phyloP scores from a whole-genome alignment of 2,888 invertebrate genomes.

The Parthenolecanium corni region DNA sequence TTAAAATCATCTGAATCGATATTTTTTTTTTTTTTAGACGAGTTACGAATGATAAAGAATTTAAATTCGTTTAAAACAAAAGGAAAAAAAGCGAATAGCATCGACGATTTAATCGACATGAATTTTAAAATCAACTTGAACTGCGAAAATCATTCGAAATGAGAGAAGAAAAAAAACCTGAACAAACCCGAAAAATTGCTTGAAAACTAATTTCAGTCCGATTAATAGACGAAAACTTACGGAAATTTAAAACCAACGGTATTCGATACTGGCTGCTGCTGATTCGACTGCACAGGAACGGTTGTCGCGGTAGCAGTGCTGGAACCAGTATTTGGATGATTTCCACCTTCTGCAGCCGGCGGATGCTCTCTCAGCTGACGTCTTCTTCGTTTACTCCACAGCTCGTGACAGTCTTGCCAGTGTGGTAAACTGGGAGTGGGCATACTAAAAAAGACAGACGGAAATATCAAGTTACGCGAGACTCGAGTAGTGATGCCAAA shows the following conservation, averaged over 20 bases:
- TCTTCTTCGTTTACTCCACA: conserved; percentile 96
- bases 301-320: neutral
- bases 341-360: neutral
- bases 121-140: no score
- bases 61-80: no score
- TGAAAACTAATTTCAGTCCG: no score
- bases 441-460: conserved; percentile 48
- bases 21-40: no score
- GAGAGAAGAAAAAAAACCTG: no score
- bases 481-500: no score
- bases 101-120: no score
- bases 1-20: no score
- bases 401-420: conserved; percentile 98
- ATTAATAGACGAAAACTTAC: conserved; percentile 6
- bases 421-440: conserved; percentile 74
- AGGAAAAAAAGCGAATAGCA: no score
- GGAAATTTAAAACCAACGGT: neutral
- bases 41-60: no score
- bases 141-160: no score
- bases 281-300: neutral
- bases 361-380: conserved; percentile 44
- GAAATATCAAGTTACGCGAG: neutral
- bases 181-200: no score
- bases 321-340: neutral
- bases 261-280: neutral